A percentile compares a stretch with the other conserved stretches of the same genome.
These are phyloP conservation scores for Popillia japonica DNA, from an alignment of 1,140 invertebrate genomes.

Conservation along the genomic window DNA sequence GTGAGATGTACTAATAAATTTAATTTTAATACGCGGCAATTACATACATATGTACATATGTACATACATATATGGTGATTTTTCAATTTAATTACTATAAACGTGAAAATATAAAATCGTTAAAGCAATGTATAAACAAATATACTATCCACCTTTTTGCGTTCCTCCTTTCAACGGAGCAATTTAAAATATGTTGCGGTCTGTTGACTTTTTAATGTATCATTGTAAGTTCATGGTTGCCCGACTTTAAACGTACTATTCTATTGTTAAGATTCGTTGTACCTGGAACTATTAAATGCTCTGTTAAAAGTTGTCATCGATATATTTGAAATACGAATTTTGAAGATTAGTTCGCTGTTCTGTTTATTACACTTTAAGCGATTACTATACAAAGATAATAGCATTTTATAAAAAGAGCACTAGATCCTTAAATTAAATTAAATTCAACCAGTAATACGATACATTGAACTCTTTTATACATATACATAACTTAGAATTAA, in stretches of 20 bases:
- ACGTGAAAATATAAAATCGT: not conserved
- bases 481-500: not conserved
- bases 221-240: conserved; percentile 23
- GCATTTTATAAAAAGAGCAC: too few species aligned
- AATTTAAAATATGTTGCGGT: conserved; percentile 28
- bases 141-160: not conserved
- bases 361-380: too few species aligned
- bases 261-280: conserved; percentile 5
- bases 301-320: conserved; percentile 2
- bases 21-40: too few species aligned
- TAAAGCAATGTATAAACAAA: not conserved
- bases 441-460: too few species aligned
- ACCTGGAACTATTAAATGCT: not conserved
- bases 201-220: conserved; percentile 27
- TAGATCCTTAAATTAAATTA: too few species aligned
- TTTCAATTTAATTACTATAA: not conserved
- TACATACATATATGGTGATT: not conserved
- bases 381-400: too few species aligned
- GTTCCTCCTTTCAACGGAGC: not conserved
- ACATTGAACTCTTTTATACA: too few species aligned
- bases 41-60: not conserved
- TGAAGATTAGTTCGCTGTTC: too few species aligned
- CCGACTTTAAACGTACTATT: not conserved
- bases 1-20: too few species aligned
- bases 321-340: not conserved